phyloP scores from a whole-genome alignment of 2,113 vertebrate genomes.

The Bettongia penicillata region DNA sequence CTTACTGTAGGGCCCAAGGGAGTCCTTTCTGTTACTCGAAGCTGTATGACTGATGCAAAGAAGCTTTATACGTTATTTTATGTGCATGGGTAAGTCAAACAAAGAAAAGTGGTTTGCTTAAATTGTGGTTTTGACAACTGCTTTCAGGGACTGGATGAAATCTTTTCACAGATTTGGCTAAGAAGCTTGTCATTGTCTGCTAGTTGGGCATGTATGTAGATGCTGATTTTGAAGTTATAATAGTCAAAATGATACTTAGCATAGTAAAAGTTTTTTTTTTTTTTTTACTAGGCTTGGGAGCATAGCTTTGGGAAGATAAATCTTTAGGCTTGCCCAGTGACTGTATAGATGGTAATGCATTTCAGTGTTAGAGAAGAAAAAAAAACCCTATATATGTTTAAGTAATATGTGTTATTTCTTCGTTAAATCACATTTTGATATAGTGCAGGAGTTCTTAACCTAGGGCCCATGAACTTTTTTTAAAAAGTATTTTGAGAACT shows the following conservation, averaged over 20 bases:
- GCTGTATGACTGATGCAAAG: constrained; percentile 93
- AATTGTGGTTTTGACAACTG: constrained; percentile 10
- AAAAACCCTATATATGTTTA: not conserved
- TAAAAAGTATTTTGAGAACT: not conserved
- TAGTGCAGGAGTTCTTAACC: not conserved
- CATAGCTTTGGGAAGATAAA: not conserved
- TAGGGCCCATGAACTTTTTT: not conserved
- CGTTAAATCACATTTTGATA: not conserved
- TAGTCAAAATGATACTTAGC: not conserved
- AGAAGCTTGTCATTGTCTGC: not conserved
- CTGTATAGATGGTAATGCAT: not conserved
- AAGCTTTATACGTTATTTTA: constrained; percentile 97
- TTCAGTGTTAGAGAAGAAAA: not conserved
- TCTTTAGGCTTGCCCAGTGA: not conserved
- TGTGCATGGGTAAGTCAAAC: constrained; percentile 91
- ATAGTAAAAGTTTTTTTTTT: not conserved
- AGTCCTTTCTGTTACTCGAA: constrained; percentile 92
- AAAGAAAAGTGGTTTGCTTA: constrained; percentile 24
- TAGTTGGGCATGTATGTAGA: not conserved
- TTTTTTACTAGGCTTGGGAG: not conserved
- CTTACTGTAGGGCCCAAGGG: constrained; percentile 93
- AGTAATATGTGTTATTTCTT: not conserved
- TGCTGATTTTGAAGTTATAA: not conserved
- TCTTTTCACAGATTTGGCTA: not conserved
- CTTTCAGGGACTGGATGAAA: not conserved